Evolutionary conservation across 2,888 invertebrate genomes (phyloP).

Genomic region (Laspeyria flexula): DNA sequence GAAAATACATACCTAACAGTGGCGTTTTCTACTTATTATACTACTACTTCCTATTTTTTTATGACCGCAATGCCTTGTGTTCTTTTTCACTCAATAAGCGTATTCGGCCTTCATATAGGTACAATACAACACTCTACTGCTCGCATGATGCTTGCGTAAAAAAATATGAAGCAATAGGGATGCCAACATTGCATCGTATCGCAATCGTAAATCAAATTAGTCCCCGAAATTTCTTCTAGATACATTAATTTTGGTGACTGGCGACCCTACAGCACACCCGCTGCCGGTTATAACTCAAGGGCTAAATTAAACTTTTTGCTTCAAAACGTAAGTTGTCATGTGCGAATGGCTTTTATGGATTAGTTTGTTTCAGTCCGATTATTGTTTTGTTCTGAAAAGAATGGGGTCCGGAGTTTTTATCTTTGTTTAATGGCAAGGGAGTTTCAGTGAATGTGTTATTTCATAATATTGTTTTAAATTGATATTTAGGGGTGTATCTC

Average conservation of each 20-base stretch:
- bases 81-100: too few relatives aligned
- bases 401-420: slow-evolving; percentile 1
- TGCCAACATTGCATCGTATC: not conserved
- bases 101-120: too few relatives aligned
- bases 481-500: too few relatives aligned
- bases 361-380: slow-evolving; percentile 51
- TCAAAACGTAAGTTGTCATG: slow-evolving; percentile 64
- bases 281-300: slow-evolving; percentile 67
- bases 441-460: not conserved
- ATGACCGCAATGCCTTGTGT: too few relatives aligned
- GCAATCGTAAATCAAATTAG: not conserved
- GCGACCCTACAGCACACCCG: slow-evolving; percentile 53
- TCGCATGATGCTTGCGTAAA: too few relatives aligned
- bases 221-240: slow-evolving; percentile 1
- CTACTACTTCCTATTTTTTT: too few relatives aligned
- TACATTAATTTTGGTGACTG: slow-evolving; percentile 18
- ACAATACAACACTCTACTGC: too few relatives aligned
- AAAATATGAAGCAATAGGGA: too few relatives aligned
- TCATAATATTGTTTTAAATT: too few relatives aligned
- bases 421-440: not conserved
- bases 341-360: slow-evolving; percentile 65
- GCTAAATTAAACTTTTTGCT: slow-evolving; percentile 76
- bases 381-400: slow-evolving; percentile 36
- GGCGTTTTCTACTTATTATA: too few relatives aligned
- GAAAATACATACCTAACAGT: too few relatives aligned